Conservation (phyloP, 2,797 vertebrate species). For the Argyrosomus regius region DNA sequence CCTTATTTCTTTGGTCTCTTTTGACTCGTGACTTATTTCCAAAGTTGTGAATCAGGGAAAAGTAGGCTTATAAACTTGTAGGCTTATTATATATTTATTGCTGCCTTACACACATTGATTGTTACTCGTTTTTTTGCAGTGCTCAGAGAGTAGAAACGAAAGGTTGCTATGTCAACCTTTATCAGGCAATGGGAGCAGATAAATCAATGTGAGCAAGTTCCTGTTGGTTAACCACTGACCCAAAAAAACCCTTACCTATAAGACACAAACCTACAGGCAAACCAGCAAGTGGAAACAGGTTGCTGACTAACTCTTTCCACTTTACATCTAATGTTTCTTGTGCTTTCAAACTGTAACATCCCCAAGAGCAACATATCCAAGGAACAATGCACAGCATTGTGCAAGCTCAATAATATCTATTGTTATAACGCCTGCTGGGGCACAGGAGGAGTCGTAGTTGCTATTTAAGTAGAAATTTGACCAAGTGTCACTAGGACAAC, state of each 20-base stretch:
- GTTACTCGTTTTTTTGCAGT: not conserved
- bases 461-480: slow-evolving; percentile 60
- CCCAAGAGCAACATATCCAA: slow-evolving; percentile 32
- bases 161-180: slow-evolving; percentile 35
- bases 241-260: not conserved
- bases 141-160: slow-evolving; percentile 5
- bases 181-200: slow-evolving; percentile 3
- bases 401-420: slow-evolving; percentile 34
- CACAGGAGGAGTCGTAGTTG: slow-evolving; percentile 39
- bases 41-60: not conserved
- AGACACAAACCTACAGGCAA: not conserved
- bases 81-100: not conserved
- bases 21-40: not conserved
- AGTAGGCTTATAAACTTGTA: too few relatives aligned
- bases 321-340: slow-evolving; percentile 23
- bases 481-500: slow-evolving; percentile 43
- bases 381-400: slow-evolving; percentile 37
- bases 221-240: slow-evolving; percentile 28
- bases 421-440: slow-evolving; percentile 40
- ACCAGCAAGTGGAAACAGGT: not conserved
- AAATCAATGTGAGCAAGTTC: slow-evolving; percentile 8
- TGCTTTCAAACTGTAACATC: slow-evolving; percentile 26
- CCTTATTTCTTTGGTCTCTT: not conserved
- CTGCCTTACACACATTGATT: not conserved
- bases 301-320: not conserved